phyloP scores from a whole-genome alignment of 2,113 vertebrate genomes.

The Electrona antarctica region DNA sequence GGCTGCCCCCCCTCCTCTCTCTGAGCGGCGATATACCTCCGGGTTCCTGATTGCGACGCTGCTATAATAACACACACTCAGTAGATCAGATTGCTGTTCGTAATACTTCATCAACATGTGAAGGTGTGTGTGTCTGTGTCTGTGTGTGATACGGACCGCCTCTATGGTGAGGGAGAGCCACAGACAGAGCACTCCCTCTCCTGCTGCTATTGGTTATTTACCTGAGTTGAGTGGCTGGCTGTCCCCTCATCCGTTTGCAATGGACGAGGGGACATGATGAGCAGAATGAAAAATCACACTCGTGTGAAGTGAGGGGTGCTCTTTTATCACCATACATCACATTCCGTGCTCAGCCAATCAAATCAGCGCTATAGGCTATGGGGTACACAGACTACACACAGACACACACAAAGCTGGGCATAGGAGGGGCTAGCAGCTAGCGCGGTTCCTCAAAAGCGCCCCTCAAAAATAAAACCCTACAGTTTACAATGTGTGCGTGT shows the following conservation, averaged over 20 bases:
- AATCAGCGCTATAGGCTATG: too few species aligned
- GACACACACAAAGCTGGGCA: too few species aligned
- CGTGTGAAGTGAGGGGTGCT: too few species aligned
- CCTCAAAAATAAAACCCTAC: too few species aligned
- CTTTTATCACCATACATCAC: too few species aligned
- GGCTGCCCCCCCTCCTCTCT: constrained; percentile 58
- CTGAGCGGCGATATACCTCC: constrained; percentile 54
- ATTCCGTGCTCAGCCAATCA: too few species aligned
- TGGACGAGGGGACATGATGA: neutral
- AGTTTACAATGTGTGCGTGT: too few species aligned
- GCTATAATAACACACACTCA: constrained; percentile 25
- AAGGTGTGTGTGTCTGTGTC: constrained; percentile 74
- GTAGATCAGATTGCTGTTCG: constrained; percentile 53
- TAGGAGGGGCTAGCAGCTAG: too few species aligned
- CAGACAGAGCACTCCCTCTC: constrained; percentile 55
- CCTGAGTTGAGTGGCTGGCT: constrained; percentile 58
- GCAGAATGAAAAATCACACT: too few species aligned
- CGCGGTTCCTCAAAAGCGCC: too few species aligned
- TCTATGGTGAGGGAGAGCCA: constrained; percentile 25
- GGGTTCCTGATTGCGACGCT: constrained; percentile 39
- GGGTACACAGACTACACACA: too few species aligned
- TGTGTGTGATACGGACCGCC: constrained; percentile 50
- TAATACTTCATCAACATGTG: constrained; percentile 69
- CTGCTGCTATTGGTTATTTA: constrained; percentile 74
- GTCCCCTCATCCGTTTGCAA: neutral